Evolutionary conservation across 2,797 vertebrate species (phyloP), one percentile per base, ranked within the genome.

Genomic region (Danio kyathit): DNA sequence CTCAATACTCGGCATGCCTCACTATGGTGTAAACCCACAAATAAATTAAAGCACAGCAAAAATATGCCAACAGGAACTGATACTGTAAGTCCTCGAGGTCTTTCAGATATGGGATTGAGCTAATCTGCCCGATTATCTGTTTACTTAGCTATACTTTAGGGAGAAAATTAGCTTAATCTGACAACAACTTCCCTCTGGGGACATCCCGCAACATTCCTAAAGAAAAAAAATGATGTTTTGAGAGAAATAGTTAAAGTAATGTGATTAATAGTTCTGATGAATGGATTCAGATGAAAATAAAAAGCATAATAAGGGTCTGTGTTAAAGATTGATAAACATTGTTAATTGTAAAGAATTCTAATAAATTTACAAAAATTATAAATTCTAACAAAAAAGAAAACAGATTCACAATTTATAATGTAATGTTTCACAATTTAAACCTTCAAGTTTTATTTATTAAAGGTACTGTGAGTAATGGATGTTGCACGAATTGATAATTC

Each of bases 21-120:
- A 10, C 16, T 57, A 29, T 3, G 29, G 29, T 29, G 21, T 40
- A 19, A 43, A 54, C 6, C 57, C 0, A 19, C 14, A 12, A 46
- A 16, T 72, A 19, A 56, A 38, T 73, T 63, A 65, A 49, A 74
- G 41, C 49, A 57, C 60, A 17, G 19, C 11, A 46, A 5, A 56
- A 56, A 63, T 40, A 56, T 14, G 59, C 67, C 59, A 72, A 64
- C n/a, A n/a, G 46, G 57, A 40, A 64, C 6, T 54, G 9, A 80
- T 10, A 61, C 11, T 29, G 29, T 29, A 29, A 29, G 16, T 49
- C 44, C 52, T 54, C 8, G 29, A 66, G 52, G 51, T 57, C 56
- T 21, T 69, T 7, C 13, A 21, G 29, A 74, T 29, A 46, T 1
- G 5, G 46, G 44, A 40, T 57, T 77, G 43, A 77, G 75, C 14